A percentile compares a stretch with the other conserved stretches of the same genome.
Conservation (phyloP, 2,797 vertebrate species). For the Neosilurus mollespiculum region DNA sequence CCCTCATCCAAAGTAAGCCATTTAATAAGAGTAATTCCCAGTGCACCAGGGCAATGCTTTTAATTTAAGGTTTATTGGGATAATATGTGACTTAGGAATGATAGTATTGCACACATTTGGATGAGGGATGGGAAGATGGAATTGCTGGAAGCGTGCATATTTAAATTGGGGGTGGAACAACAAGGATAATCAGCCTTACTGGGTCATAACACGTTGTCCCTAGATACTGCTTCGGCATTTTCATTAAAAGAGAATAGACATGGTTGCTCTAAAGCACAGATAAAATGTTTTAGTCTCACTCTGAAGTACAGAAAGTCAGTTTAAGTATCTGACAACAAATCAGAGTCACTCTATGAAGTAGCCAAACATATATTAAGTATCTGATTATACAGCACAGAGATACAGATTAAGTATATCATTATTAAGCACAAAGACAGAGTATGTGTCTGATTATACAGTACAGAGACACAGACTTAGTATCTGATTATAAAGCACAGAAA, state of each 20-base stretch:
- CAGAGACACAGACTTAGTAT: background rate
- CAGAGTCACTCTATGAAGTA: background rate
- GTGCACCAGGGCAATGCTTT: conserved; percentile 27
- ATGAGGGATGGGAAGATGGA: conserved; percentile 38
- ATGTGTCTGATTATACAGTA: background rate
- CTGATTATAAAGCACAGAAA: background rate
- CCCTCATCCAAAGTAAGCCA: conserved; percentile 17
- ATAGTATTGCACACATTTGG: conserved; percentile 34
- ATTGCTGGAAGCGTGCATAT: conserved; percentile 55
- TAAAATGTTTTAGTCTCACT: background rate
- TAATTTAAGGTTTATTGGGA: conserved; percentile 44
- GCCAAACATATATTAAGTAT: background rate
- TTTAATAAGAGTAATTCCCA: conserved; percentile 35
- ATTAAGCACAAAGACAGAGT: background rate
- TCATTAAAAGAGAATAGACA: background rate
- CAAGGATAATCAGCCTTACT: conserved; percentile 59
- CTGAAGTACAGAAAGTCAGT: background rate
- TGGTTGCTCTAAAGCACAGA: background rate
- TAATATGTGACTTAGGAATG: conserved; percentile 33
- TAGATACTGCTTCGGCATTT: conserved; percentile 58
- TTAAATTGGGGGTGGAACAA: conserved; percentile 58
- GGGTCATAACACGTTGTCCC: conserved; percentile 56
- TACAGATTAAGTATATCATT: background rate
- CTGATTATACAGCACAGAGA: background rate
- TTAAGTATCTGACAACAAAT: background rate